Percentiles rank a stretch among this genome's conserved stretches.
Evolutionary conservation across 2,113 vertebrate genomes (phyloP).

Genomic region (Malurus melanocephalus): DNA sequence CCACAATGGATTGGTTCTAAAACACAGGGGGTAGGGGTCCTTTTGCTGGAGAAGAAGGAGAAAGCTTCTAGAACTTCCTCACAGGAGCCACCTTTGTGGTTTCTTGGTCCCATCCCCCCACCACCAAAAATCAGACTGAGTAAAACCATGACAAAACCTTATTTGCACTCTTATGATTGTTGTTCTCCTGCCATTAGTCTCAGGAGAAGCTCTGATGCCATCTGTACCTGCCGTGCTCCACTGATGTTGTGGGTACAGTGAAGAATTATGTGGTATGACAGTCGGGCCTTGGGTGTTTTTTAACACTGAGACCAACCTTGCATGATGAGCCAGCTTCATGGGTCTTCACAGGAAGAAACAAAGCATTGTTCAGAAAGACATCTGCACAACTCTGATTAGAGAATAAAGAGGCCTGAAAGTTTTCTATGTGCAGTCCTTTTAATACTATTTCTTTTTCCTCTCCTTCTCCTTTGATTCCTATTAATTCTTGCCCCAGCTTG

Average conservation of each 20-base stretch:
- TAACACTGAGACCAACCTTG: fast-evolving
- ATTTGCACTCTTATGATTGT: background rate
- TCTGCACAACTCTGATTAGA: background rate
- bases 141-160: background rate
- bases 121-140: no score
- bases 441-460: background rate
- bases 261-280: background rate
- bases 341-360: background rate
- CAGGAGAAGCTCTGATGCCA: background rate
- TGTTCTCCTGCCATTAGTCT: background rate
- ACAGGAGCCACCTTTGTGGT: no score
- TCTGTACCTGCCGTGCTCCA: fast-evolving
- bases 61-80: no score
- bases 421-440: background rate
- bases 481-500: background rate
- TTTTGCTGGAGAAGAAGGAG: no score
- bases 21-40: no score
- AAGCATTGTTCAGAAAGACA: background rate
- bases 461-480: background rate
- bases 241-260: background rate
- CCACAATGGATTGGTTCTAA: no score
- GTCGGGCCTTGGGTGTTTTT: background rate
- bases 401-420: background rate
- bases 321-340: background rate
- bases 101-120: no score